These are phyloP conservation scores for Vesta saturnalis DNA, from an alignment of 2,888 invertebrate genomes.

Conservation along the genomic window DNA sequence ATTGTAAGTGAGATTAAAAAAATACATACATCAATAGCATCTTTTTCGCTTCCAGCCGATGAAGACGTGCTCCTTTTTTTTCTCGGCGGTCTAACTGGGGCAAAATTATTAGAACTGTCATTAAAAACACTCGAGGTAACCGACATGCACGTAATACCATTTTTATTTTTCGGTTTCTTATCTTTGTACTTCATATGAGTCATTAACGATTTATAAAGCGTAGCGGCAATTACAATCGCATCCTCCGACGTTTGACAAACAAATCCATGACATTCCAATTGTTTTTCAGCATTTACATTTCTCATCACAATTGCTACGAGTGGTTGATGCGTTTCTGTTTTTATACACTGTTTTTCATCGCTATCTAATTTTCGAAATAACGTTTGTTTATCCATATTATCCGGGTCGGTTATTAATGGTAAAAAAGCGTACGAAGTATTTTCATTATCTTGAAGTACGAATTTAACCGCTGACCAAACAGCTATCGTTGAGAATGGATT, in stretches of 20 bases:
- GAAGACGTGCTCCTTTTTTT: conserved; percentile 75
- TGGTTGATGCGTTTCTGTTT: conserved; percentile 76
- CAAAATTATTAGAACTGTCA: conserved; percentile 47
- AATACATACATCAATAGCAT: conserved; percentile 48
- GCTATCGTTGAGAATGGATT: conserved; percentile 92
- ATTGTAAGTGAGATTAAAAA: too few relatives aligned
- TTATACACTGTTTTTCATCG: conserved; percentile 68
- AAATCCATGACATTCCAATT: conserved; percentile 90
- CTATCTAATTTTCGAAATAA: conserved; percentile 69
- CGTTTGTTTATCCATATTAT: conserved; percentile 78
- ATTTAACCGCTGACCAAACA: conserved; percentile 92
- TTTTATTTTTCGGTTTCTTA: conserved; percentile 73
- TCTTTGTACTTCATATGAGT: conserved; percentile 77
- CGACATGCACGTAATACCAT: conserved; percentile 81
- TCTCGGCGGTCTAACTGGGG: conserved; percentile 63
- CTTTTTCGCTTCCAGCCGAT: conserved; percentile 71
- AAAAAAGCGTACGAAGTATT: conserved; percentile 77
- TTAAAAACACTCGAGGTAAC: conserved; percentile 70
- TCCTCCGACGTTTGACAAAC: conserved; percentile 90
- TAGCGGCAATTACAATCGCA: conserved; percentile 91
- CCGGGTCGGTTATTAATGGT: conserved; percentile 85
- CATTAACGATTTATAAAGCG: conserved; percentile 88
- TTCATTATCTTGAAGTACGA: conserved; percentile 72
- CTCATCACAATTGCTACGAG: conserved; percentile 93
- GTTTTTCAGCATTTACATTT: conserved; percentile 77